A percentile compares a stretch with the other conserved stretches of the same genome.
Conservation (phyloP, 2,797 vertebrate genomes). For the Leptatherina wallacei region DNA sequence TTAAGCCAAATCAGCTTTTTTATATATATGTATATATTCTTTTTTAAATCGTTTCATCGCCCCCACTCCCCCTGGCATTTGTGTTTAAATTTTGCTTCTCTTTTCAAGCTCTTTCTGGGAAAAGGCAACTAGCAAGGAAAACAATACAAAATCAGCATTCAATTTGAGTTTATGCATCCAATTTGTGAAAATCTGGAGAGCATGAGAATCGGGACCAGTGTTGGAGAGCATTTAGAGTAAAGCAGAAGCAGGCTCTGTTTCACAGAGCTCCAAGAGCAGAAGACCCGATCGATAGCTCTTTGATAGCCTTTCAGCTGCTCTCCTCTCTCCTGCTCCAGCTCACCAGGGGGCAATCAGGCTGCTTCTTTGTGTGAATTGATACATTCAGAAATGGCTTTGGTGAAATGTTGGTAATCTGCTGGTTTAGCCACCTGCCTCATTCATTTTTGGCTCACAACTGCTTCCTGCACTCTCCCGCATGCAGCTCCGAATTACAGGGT, state of each 20-base stretch:
- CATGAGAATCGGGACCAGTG: conserved; percentile 24
- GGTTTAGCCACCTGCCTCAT: conserved; percentile 52
- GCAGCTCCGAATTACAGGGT: conserved; percentile 39
- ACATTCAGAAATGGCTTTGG: conserved; percentile 62
- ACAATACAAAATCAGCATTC: conserved; percentile 22
- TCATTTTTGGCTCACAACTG: conserved; percentile 42
- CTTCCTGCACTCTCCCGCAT: conserved; percentile 27
- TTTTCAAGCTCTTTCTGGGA: neutral
- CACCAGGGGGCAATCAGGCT: conserved; percentile 46
- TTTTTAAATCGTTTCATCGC: too few relatives aligned
- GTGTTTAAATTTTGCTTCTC: neutral
- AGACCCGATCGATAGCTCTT: conserved; percentile 67
- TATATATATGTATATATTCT: too few relatives aligned
- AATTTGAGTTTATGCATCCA: conserved; percentile 31
- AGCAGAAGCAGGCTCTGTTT: conserved; percentile 50
- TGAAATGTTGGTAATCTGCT: conserved; percentile 57
- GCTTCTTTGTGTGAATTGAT: conserved; percentile 67
- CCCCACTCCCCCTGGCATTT: too few relatives aligned
- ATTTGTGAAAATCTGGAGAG: conserved; percentile 26
- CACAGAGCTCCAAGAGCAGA: conserved; percentile 43
- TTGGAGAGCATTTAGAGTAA: conserved; percentile 33
- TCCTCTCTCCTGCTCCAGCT: conserved; percentile 58
- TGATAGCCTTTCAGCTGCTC: conserved; percentile 60
- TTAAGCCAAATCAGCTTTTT: neutral
- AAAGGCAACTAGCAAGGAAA: neutral